phyloP scores from a whole-genome alignment of 2,888 invertebrate genomes.

The Cantharis rufa region DNA sequence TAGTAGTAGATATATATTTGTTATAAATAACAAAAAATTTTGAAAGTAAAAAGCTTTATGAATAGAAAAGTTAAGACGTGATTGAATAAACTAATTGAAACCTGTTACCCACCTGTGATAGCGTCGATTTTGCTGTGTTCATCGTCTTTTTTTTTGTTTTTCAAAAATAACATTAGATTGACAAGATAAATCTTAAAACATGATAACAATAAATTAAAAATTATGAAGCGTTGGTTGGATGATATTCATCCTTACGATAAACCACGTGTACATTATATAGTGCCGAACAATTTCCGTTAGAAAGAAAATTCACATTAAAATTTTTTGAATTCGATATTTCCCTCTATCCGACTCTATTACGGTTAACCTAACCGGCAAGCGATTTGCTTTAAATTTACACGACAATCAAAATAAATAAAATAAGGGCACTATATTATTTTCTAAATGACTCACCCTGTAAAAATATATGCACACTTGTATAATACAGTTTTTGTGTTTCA shows the following conservation, averaged over 20 bases:
- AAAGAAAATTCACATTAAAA: not conserved
- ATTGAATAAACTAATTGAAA: not conserved
- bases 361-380: not conserved
- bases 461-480: not conserved
- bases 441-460: not conserved
- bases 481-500: not conserved
- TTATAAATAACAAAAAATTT: not conserved
- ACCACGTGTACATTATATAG: not conserved
- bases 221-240: not conserved
- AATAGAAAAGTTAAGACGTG: not conserved
- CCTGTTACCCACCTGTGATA: not conserved
- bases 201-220: not conserved
- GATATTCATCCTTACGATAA: not conserved
- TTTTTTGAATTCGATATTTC: not conserved
- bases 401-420: not conserved
- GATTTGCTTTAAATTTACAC: not conserved
- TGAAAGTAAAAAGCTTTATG: not conserved
- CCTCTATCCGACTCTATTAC: not conserved
- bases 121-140: not conserved
- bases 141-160: not conserved
- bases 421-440: not conserved
- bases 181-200: not conserved
- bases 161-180: not conserved
- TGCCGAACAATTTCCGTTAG: not conserved
- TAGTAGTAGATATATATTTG: not conserved